Evolutionary conservation across 2,113 vertebrate species (phyloP), one percentile per base, ranked within the genome.

Genomic region (Atherinomorus stipes): DNA sequence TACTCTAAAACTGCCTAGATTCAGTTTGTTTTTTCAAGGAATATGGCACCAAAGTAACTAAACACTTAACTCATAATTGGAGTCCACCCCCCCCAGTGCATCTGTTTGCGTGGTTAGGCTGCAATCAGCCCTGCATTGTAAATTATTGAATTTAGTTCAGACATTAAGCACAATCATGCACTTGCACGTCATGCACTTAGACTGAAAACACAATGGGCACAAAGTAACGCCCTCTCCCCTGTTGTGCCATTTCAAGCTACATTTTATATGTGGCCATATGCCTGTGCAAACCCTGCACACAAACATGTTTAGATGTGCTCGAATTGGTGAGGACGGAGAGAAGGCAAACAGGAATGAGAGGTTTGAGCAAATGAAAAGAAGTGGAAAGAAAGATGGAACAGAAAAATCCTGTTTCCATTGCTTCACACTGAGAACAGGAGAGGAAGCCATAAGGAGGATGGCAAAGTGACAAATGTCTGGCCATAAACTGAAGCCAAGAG

Each of bases 381-480:
- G 37, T 78, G 84, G 80, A 88, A 86, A 85, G 78, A 87, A 86
- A 72, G 80, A 74, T 18, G 0, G 16, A 76, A 66, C 25, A 63
- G 80, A 78, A 70, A 83, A 86, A 85, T 75, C 77, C 64, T 31
- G 40, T 91, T 92, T 91, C 88, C 91, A 90, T 89, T 90, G 88
- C 89, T 91, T 89, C 89, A 90, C 83, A 74, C 62, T 62, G 60
- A 50, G 61, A 60, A 59, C 22, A 42, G 65, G 67, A 87, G 88
- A 69, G 83, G 79, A 85, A 76, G 89, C 84, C 78, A 85, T 84
- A 76, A 89, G 87, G 70, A 85, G 64, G 83, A 85, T 90, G 89
- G 89, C 89, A 89, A 73, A 60, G 88, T 85, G 87, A 90, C 90
- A 90, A 90, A 90, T 61, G 89, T 89, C 90, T 91, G 89, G 84